phyloP scores from a whole-genome alignment of 2,797 vertebrate species.

The Melanotaenia parkinsoni region DNA sequence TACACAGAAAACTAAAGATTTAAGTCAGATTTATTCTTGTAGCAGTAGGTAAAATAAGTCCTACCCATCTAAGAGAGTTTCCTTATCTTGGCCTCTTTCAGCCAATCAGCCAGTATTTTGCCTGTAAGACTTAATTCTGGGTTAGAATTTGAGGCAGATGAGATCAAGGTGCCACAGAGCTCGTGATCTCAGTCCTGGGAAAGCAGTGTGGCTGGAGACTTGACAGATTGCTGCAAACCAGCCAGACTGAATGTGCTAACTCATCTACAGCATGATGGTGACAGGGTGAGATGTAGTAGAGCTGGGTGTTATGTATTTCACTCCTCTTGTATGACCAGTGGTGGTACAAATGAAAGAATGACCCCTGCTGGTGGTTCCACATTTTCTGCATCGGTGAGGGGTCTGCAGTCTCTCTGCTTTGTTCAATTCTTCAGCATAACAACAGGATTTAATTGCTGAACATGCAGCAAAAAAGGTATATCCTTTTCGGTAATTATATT shows the following conservation, averaged over 20 bases:
- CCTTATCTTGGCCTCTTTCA: constrained; percentile 32
- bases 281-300: constrained; percentile 18
- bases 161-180: constrained; percentile 58
- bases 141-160: constrained; percentile 38
- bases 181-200: constrained; percentile 53
- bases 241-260: constrained; percentile 42
- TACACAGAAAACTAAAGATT: not conserved
- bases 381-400: constrained; percentile 37
- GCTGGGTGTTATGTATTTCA: constrained; percentile 32
- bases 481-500: constrained; percentile 29
- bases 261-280: constrained; percentile 30
- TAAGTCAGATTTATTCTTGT: not conserved
- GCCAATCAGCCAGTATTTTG: constrained; percentile 45
- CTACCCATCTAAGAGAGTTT: not conserved
- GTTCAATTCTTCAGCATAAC: constrained; percentile 8
- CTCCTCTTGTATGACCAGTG: constrained; percentile 21
- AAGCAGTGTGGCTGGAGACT: constrained; percentile 39
- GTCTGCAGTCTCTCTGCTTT: constrained; percentile 25
- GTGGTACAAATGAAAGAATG: constrained; percentile 63
- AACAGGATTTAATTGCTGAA: constrained; percentile 25
- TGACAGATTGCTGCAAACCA: constrained; percentile 50
- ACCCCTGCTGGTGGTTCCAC: constrained; percentile 65
- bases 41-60: not conserved
- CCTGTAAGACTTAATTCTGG: constrained; percentile 49
- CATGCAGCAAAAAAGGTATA: not conserved